Percentiles rank a stretch among this genome's conserved stretches.
Conservation (phyloP, 1,140 invertebrate species). For the Harlomillsia oculata region DNA sequence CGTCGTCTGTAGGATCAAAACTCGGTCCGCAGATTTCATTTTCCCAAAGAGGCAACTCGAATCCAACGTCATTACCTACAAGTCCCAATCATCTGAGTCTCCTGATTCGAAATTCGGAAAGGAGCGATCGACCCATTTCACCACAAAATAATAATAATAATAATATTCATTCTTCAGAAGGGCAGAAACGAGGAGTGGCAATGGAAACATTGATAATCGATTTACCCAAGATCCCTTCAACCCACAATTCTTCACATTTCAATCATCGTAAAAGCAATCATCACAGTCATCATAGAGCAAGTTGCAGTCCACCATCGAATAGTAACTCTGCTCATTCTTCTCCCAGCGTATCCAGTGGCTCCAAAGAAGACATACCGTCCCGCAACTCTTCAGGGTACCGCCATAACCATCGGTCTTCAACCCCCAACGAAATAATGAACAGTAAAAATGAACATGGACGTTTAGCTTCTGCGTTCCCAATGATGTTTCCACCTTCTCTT, state of each 20-base stretch:
- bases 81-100: background rate
- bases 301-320: slow-evolving; percentile 14
- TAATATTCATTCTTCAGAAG: too few species aligned
- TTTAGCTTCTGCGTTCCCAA: slow-evolving; percentile 1
- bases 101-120: background rate
- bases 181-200: too few species aligned
- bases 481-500: slow-evolving; percentile 16
- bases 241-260: background rate
- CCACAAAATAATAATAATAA: too few species aligned
- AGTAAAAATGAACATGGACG: background rate
- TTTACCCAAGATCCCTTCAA: background rate
- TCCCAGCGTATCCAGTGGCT: slow-evolving; percentile 6
- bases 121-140: too few species aligned
- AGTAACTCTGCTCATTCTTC: slow-evolving; percentile 22
- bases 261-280: slow-evolving; percentile 8
- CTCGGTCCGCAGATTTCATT: slow-evolving; percentile 3
- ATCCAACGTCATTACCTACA: slow-evolving; percentile 15
- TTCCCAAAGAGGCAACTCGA: background rate
- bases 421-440: too few species aligned
- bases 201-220: background rate
- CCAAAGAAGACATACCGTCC: too few species aligned
- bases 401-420: too few species aligned
- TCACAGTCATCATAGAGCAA: slow-evolving; percentile 6
- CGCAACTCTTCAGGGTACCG: background rate
- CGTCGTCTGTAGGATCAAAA: slow-evolving; percentile 36